These are phyloP conservation scores for Drosophila mimica DNA, from an alignment of 2,888 invertebrate species.

Conservation along the genomic window DNA sequence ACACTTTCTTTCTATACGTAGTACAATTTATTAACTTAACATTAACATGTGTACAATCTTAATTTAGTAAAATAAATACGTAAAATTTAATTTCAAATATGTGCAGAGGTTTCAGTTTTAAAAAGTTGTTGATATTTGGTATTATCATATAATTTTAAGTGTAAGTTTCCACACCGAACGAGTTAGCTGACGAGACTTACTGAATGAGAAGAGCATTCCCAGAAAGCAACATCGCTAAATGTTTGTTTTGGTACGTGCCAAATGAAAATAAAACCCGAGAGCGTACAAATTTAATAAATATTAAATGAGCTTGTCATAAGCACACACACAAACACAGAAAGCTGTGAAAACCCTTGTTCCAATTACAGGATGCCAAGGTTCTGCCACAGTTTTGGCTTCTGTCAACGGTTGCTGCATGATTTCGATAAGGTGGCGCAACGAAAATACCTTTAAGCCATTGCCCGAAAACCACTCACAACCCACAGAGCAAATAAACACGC, in stretches of 20 bases:
- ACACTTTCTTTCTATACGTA: not conserved
- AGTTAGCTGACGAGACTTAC: conserved; percentile 9
- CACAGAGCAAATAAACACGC: conserved; percentile 70
- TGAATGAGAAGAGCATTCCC: conserved; percentile 33
- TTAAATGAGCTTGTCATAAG: conserved; percentile 74
- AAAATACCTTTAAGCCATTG: conserved; percentile 65
- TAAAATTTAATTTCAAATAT: not conserved
- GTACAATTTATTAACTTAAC: not conserved
- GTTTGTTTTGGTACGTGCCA: conserved; percentile 71
- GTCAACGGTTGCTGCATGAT: conserved; percentile 52
- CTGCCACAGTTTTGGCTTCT: conserved; percentile 19
- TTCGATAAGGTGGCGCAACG: conserved; percentile 66
- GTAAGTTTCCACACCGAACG: not conserved
- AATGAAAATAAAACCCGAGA: conserved; percentile 70
- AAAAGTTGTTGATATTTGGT: not conserved
- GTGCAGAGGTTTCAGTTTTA: not conserved
- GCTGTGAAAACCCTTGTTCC: conserved; percentile 56
- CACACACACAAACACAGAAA: conserved; percentile 36
- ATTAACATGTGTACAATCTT: too few relatives aligned
- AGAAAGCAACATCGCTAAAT: conserved; percentile 39
- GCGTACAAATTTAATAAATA: conserved; percentile 74
- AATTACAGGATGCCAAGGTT: conserved; percentile 53
- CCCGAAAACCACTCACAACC: conserved; percentile 40
- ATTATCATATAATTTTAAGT: not conserved
- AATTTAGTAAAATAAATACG: too few relatives aligned